Evolutionary conservation across 2,888 invertebrate genomes (phyloP).

Genomic region (Platycheirus rosarum): DNA sequence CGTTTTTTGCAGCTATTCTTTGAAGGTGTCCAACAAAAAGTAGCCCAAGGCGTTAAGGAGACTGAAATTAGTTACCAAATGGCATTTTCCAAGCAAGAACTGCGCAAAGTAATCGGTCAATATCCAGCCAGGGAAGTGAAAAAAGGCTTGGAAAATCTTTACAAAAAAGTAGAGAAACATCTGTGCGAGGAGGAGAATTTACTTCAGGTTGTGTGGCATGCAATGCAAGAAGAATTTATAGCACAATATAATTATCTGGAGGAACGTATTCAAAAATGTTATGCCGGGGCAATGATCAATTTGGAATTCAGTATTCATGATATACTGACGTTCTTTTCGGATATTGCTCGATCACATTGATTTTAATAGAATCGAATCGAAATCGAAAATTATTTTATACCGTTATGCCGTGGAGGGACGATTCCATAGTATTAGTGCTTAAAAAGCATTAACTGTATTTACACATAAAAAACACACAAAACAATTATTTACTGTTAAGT

Average conservation of each 20-base stretch:
- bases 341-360: slow-evolving; percentile 97
- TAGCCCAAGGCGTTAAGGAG: slow-evolving; percentile 96
- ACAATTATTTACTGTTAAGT: slow-evolving; percentile 77
- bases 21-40: slow-evolving; percentile 97
- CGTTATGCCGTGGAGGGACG: slow-evolving; percentile 45
- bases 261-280: slow-evolving; percentile 96
- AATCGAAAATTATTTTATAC: slow-evolving; percentile 47
- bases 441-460: slow-evolving; percentile 59
- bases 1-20: slow-evolving; percentile 91
- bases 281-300: slow-evolving; percentile 96
- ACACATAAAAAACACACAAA: slow-evolving; percentile 17
- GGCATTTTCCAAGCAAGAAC: slow-evolving; percentile 98
- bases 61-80: slow-evolving; percentile 99
- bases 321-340: slow-evolving; percentile 97
- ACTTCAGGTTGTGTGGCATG: slow-evolving; percentile 98
- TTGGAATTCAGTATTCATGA: slow-evolving; percentile 98
- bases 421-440: slow-evolving; percentile 61
- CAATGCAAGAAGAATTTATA: slow-evolving; percentile 99
- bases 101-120: slow-evolving; percentile 95
- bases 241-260: slow-evolving; percentile 97
- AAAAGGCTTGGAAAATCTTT: slow-evolving; percentile 94
- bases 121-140: slow-evolving; percentile 97
- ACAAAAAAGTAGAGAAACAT: slow-evolving; percentile 98
- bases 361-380: slow-evolving; percentile 23
- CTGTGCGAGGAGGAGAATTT: slow-evolving; percentile 96